Evolutionary conservation across 2,113 vertebrate species (phyloP), one percentile per base, ranked within the genome.

Genomic region (Hippocampus comes): DNA sequence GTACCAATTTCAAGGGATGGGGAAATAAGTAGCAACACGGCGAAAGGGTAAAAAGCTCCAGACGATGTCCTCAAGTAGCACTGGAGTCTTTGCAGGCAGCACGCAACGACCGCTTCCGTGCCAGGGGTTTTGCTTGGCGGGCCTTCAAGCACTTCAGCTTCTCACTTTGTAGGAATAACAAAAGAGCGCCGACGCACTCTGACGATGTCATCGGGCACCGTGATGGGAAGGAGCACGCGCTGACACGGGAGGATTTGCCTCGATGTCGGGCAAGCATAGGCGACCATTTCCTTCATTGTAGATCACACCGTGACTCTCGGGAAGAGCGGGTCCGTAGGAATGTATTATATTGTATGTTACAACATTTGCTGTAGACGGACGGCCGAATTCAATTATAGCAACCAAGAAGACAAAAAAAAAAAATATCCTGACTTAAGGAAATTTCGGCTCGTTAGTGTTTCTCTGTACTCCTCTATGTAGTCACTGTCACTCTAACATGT

Each of bases 261-360:
- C 86, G 84, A 82, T 88, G 83, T 85, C 83, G 79, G 86, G 90
- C 57, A 43, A 87, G 77, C 71, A 48, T 74, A 75, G 85, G 63
- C 82, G 80, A 78, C 76, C 42, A 38, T 79, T 84, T 81, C 79
- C 82, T 81, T 89, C 81, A 65, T 27, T 60, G 80, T 87, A 89
- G 88, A 87, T 82, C 80, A 88, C 89, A 89, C 77, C 57, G 75
- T 84, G 74, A 81, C 86, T 83, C 86, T 88, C 88, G 81, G 73
- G 88, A 75, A 79, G 80, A 81, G 84, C 71, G 77, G 89, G 86
- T 88, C 72, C 74, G 84, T 89, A 86, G 90, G 90, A 92, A 92
- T 92, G 91, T 92, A 92, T 92, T 88, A 87, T 92, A 91, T 85
- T 92, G 88, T 91, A 89, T 90, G 90, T 90, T 92, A 91, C 86